These are phyloP conservation scores for Otis tarda DNA, from an alignment of 2,113 vertebrate genomes.

Conservation along the genomic window DNA sequence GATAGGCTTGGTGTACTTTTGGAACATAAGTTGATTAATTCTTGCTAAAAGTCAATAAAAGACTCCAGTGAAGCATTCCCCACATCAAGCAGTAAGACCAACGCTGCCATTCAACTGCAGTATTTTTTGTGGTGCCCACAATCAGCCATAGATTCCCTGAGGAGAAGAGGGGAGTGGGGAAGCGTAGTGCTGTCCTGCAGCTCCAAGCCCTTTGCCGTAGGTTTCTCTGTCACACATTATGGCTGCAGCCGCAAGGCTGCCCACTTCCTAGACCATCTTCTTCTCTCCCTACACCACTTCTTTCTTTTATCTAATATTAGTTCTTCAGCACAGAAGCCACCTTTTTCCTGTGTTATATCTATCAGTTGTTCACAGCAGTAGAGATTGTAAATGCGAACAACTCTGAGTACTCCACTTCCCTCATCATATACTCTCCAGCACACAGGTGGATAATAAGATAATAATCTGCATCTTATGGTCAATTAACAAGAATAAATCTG, in stretches of 20 bases:
- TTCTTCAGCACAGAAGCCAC: background rate
- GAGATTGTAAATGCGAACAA: background rate
- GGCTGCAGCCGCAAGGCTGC: background rate
- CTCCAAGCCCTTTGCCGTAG: background rate
- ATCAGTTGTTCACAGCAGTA: background rate
- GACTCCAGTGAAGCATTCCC: background rate
- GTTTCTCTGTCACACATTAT: background rate
- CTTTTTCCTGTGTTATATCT: background rate
- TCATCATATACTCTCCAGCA: background rate
- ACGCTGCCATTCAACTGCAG: background rate
- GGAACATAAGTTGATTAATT: background rate
- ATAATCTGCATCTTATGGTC: background rate
- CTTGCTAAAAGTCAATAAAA: background rate
- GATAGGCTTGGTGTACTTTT: background rate
- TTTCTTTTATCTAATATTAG: background rate
- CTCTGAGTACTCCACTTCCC: background rate
- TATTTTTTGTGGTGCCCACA: background rate
- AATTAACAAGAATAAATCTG: background rate
- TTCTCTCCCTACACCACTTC: background rate
- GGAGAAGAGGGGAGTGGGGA: background rate
- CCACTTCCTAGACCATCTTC: background rate
- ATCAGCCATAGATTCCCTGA: fast-evolving
- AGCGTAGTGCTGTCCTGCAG: fast-evolving
- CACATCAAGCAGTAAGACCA: background rate
- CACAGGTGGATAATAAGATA: background rate